phyloP scores from a whole-genome alignment of 1,140 invertebrate species.

The Sycobia sp. region DNA sequence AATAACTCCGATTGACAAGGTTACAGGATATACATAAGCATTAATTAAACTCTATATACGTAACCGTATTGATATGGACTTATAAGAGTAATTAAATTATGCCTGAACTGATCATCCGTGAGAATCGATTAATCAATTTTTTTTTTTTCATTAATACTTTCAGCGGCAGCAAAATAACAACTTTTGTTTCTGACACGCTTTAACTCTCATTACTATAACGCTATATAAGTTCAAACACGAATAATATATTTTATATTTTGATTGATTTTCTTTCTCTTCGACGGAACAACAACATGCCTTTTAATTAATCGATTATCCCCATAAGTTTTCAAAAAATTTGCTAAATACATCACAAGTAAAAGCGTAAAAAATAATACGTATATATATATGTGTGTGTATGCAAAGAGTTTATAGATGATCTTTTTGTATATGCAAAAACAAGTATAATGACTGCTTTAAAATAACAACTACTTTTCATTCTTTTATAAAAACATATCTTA shows the following conservation, averaged over 20 bases:
- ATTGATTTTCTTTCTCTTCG: too few species aligned
- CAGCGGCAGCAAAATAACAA: too few species aligned
- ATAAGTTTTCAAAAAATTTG: constrained; percentile 17
- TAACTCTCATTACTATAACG: too few species aligned
- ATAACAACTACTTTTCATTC: too few species aligned
- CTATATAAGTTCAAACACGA: too few species aligned
- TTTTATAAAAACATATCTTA: too few species aligned
- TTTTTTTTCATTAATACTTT: background rate
- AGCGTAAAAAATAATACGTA: constrained; percentile 22
- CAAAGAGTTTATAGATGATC: background rate
- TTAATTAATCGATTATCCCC: constrained; percentile 10
- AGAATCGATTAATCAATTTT: constrained; percentile 15
- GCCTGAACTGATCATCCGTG: constrained; percentile 14
- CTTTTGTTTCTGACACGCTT: too few species aligned
- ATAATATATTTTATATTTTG: too few species aligned
- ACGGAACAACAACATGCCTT: too few species aligned
- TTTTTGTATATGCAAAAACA: background rate
- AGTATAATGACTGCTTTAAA: background rate
- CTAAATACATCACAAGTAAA: constrained; percentile 34
- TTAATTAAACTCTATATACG: constrained; percentile 53
- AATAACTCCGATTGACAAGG: constrained; percentile 31
- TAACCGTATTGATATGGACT: constrained; percentile 54
- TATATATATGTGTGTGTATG: too few species aligned
- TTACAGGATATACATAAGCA: constrained; percentile 43
- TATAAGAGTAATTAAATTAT: constrained; percentile 53